A percentile compares a stretch with the other conserved stretches of the same genome.
These are phyloP conservation scores for Leptopterna dolabrata DNA, from an alignment of 2,888 invertebrate species.

Conservation along the genomic window DNA sequence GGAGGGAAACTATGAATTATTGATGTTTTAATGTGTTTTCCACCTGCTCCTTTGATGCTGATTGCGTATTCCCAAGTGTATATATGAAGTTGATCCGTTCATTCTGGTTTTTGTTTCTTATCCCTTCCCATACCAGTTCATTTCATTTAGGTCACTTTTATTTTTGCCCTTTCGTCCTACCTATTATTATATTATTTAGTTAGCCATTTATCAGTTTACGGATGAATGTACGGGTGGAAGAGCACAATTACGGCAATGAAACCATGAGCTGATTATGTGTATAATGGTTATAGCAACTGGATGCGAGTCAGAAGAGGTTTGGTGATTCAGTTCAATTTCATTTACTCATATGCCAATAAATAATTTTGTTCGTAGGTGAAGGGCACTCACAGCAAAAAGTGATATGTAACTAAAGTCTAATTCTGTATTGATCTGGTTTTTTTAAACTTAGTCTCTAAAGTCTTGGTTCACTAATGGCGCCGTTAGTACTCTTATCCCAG, in stretches of 20 bases:
- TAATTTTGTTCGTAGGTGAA: not conserved
- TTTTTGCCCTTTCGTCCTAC: not conserved
- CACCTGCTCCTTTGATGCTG: not conserved
- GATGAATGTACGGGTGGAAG: not conserved
- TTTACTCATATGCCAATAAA: not conserved
- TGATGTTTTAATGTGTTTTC: not conserved
- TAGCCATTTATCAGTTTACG: not conserved
- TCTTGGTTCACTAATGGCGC: too few species aligned
- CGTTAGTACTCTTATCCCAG: too few species aligned
- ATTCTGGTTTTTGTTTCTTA: not conserved
- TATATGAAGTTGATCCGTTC: not conserved
- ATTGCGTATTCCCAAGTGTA: not conserved
- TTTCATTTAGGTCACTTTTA: not conserved
- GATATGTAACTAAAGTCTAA: too few species aligned
- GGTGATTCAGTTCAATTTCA: not conserved
- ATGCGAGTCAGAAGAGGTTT: not conserved
- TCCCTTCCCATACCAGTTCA: not conserved
- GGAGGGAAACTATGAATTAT: not conserved
- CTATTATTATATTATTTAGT: not conserved
- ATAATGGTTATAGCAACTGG: not conserved
- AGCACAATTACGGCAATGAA: not conserved
- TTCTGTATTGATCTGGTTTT: too few species aligned
- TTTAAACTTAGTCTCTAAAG: too few species aligned
- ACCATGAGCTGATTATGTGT: not conserved
- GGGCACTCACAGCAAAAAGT: not conserved